Evolutionary conservation across 2,888 invertebrate species (phyloP).

Genomic region (Chaetoderma sp.): DNA sequence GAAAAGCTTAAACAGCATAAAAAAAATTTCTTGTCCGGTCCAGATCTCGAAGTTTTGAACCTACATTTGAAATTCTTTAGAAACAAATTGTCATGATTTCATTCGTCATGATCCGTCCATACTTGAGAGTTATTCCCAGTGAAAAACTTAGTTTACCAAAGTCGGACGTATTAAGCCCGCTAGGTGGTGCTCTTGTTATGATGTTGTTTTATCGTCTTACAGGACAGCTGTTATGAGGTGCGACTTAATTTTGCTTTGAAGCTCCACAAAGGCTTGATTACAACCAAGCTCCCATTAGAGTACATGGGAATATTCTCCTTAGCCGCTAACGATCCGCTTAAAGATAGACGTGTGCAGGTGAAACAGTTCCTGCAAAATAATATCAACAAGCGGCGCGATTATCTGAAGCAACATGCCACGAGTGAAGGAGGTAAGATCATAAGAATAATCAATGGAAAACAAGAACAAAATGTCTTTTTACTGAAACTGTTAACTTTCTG

Average conservation of each 20-base stretch:
- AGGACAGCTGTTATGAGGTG: slow-evolving; percentile 74
- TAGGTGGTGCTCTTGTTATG: no score
- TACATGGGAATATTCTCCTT: slow-evolving; percentile 97
- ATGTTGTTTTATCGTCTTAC: slow-evolving; percentile 32
- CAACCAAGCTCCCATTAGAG: slow-evolving; percentile 82
- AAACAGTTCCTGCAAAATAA: slow-evolving; percentile 88
- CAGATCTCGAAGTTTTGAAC: no score
- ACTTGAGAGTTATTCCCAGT: no score
- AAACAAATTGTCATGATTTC: no score
- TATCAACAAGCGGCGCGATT: slow-evolving; percentile 89
- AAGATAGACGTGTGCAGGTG: slow-evolving; percentile 75
- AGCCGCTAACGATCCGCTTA: slow-evolving; percentile 88
- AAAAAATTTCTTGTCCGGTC: no score
- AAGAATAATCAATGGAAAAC: background rate
- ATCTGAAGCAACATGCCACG: slow-evolving; percentile 78
- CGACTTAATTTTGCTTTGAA: slow-evolving; percentile 90
- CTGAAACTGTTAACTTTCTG: no score
- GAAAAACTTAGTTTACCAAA: no score
- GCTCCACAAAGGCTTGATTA: slow-evolving; percentile 87
- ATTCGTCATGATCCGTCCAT: no score
- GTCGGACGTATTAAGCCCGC: no score
- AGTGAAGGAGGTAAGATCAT: slow-evolving; percentile 63
- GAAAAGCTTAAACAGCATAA: no score
- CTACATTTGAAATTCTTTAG: no score
- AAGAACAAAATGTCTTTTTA: no score